Percentiles rank a stretch among this genome's conserved stretches.
Conservation (phyloP, 2,888 invertebrate species). For the Dolichopus griseipennis region DNA sequence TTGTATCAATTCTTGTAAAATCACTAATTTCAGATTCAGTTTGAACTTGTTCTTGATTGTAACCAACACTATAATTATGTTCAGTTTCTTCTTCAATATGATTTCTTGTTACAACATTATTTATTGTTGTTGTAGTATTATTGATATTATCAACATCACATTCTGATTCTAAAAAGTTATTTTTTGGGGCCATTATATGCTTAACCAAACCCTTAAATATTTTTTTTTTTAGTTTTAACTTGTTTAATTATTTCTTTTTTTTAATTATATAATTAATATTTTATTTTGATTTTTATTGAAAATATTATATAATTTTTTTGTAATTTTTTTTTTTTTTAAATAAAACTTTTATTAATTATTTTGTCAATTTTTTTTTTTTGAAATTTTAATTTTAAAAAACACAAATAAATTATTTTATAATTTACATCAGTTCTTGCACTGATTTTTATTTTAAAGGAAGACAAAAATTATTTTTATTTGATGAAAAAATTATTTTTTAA, state of each 20-base stretch:
- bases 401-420: too few relatives aligned
- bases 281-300: too few relatives aligned
- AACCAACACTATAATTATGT: slow-evolving; percentile 1
- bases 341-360: too few relatives aligned
- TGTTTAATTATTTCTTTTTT: slow-evolving; percentile 14
- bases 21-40: background rate
- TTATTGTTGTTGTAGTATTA: slow-evolving; percentile 1
- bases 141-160: slow-evolving; percentile 35
- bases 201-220: slow-evolving; percentile 22
- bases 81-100: background rate
- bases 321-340: too few relatives aligned
- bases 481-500: too few relatives aligned
- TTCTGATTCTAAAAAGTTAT: slow-evolving; percentile 39
- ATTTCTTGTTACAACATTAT: background rate
- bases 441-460: too few relatives aligned
- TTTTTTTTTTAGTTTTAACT: background rate
- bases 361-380: too few relatives aligned
- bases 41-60: slow-evolving; percentile 23
- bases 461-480: too few relatives aligned
- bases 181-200: slow-evolving; percentile 43
- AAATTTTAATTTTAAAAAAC: too few relatives aligned
- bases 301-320: too few relatives aligned
- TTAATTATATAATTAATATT: background rate
- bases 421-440: too few relatives aligned
- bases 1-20: slow-evolving; percentile 1